Conservation (phyloP, 2,113 vertebrate genomes). For the Onychostoma macrolepis region DNA sequence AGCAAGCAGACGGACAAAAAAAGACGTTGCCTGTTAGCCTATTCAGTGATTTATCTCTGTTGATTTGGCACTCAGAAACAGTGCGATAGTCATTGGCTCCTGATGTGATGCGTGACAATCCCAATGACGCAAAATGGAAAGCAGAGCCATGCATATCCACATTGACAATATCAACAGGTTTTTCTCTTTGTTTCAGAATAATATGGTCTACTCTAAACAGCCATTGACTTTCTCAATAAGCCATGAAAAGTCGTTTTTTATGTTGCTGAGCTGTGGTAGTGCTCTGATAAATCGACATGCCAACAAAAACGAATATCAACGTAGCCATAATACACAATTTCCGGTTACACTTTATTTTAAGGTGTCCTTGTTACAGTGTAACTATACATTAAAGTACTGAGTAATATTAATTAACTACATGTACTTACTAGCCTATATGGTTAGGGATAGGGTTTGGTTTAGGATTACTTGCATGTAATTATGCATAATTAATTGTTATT, state of each 20-base stretch:
- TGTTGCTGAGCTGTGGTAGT: not conserved
- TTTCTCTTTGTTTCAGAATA: conserved; percentile 30
- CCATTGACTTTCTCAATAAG: conserved; percentile 1
- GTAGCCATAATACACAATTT: not conserved
- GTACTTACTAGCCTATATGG: too few species aligned
- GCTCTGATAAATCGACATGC: not conserved
- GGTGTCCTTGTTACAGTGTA: too few species aligned
- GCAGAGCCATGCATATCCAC: conserved; percentile 30
- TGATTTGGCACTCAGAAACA: conserved; percentile 10
- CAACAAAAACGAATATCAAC: not conserved
- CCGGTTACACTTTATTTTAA: too few species aligned
- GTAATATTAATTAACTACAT: too few species aligned
- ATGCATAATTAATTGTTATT: too few species aligned
- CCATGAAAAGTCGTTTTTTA: conserved; percentile 1
- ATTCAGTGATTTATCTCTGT: conserved; percentile 30
- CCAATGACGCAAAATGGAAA: conserved; percentile 35
- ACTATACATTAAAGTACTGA: too few species aligned
- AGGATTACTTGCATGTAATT: too few species aligned
- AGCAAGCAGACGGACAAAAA: conserved; percentile 36
- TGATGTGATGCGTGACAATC: conserved; percentile 33
- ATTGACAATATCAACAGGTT: conserved; percentile 27
- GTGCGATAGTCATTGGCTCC: conserved; percentile 8
- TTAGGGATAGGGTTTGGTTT: too few species aligned
- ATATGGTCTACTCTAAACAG: conserved; percentile 18
- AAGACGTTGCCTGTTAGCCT: conserved; percentile 22